These are phyloP conservation scores for Plumapathes pennacea DNA, from an alignment of 92 coral and sea anemone genomes.

Conservation along the genomic window DNA sequence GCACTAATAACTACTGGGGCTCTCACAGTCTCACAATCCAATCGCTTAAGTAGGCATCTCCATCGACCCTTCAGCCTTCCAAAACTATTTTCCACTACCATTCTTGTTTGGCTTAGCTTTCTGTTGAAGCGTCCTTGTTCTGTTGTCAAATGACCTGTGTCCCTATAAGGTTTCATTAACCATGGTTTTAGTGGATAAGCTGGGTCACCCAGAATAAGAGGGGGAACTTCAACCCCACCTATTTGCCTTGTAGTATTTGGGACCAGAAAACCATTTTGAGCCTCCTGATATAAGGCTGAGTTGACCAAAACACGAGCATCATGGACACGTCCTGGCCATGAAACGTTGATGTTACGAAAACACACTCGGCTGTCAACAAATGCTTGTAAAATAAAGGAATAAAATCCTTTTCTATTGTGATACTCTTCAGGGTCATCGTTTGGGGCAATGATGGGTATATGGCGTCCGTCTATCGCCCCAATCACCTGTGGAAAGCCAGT, in stretches of 20 bases:
- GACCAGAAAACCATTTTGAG: conserved; percentile 10
- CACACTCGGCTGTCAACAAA: neutral
- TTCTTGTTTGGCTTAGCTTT: conserved; percentile 45
- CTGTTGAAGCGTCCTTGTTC: conserved; percentile 28
- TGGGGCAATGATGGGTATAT: conserved; percentile 22
- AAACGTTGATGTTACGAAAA: conserved; percentile 12
- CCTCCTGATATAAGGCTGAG: conserved; percentile 5
- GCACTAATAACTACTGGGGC: conserved; percentile 23
- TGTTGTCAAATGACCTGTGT: conserved; percentile 16
- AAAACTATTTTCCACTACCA: conserved; percentile 37
- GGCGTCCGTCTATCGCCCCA: conserved; percentile 28
- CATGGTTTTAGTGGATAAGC: conserved; percentile 22
- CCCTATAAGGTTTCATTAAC: conserved; percentile 25
- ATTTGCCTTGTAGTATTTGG: conserved; percentile 6
- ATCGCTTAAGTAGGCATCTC: conserved; percentile 36
- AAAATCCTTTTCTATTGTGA: conserved; percentile 19
- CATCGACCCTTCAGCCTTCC: conserved; percentile 51
- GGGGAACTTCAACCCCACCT: conserved; percentile 10
- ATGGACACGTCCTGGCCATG: conserved; percentile 17
- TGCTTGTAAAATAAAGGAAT: conserved; percentile 22
- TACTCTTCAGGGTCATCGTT: conserved; percentile 10
- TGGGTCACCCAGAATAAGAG: conserved; percentile 10
- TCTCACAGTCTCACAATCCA: conserved; percentile 14
- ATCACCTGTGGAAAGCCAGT: conserved; percentile 28
- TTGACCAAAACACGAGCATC: conserved; percentile 1